Conservation (phyloP, 1,140 invertebrate genomes). For the Pachypsylla venusta region DNA sequence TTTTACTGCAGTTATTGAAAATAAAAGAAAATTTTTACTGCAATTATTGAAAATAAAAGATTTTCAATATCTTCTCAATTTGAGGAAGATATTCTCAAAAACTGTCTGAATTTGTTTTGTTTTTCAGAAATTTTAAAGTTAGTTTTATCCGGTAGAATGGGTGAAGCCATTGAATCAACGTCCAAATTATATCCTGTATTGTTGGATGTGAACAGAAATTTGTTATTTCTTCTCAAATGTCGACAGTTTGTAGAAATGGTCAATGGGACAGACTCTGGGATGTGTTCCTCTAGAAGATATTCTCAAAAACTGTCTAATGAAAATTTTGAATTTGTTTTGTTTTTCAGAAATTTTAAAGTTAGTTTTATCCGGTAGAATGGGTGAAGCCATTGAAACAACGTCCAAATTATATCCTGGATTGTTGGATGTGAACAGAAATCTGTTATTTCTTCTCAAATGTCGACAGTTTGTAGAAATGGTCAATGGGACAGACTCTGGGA, state of each 20-base stretch:
- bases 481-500: constrained; percentile 63
- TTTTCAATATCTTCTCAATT: too few relatives aligned
- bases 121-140: constrained; percentile 90
- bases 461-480: constrained; percentile 96
- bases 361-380: constrained; percentile 78
- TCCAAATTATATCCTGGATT: constrained; percentile 78
- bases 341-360: constrained; percentile 86
- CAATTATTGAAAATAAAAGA: too few relatives aligned
- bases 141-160: constrained; percentile 78
- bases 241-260: constrained; percentile 96
- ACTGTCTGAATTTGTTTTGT: too few relatives aligned
- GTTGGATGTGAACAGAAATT: constrained; percentile 72
- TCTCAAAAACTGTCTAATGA: too few relatives aligned
- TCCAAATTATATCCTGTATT: constrained; percentile 78
- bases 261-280: constrained; percentile 63
- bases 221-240: constrained; percentile 89
- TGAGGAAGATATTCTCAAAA: too few relatives aligned
- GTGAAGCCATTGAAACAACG: constrained; percentile 85
- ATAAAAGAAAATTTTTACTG: too few relatives aligned
- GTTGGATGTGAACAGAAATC: constrained; percentile 72
- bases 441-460: constrained; percentile 89
- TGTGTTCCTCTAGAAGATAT: too few relatives aligned
- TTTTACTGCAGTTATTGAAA: too few relatives aligned
- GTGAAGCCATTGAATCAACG: constrained; percentile 85
- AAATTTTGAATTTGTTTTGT: too few relatives aligned